Conservation (phyloP, 2,797 vertebrate genomes). For the Eospalax fontanierii region DNA sequence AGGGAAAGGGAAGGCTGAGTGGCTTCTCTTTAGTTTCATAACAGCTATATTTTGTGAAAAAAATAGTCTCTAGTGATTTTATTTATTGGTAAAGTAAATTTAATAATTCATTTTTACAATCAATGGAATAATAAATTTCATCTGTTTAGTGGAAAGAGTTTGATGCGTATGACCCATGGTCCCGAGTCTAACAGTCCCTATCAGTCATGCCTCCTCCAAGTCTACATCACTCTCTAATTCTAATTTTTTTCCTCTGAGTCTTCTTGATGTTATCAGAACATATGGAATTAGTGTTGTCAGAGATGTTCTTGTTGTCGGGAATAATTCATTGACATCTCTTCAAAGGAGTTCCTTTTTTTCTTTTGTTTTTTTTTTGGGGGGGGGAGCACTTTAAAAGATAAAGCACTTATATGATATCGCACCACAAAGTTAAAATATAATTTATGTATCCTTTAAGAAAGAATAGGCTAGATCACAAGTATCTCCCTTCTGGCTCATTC, state of each 20-base stretch:
- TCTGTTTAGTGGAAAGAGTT: conserved; percentile 56
- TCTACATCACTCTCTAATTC: not conserved
- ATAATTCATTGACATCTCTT: conserved; percentile 74
- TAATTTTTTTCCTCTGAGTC: conserved; percentile 24
- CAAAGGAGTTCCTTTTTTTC: conserved; percentile 33
- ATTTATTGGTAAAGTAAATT: conserved; percentile 63
- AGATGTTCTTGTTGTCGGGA: conserved; percentile 64
- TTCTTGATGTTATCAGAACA: conserved; percentile 67
- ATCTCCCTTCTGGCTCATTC: conserved; percentile 10
- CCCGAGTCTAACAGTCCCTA: conserved; percentile 59
- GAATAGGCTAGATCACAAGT: conserved; percentile 30
- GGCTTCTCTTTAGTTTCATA: conserved; percentile 50
- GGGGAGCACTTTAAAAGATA: conserved; percentile 42
- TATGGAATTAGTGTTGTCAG: conserved; percentile 57
- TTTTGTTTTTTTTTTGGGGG: not conserved
- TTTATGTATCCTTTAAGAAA: conserved; percentile 58
- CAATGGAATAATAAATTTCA: conserved; percentile 74
- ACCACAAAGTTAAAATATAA: conserved; percentile 40
- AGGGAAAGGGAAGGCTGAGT: conserved; percentile 42
- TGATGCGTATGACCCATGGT: conserved; percentile 58
- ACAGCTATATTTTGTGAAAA: conserved; percentile 37
- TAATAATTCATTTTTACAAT: conserved; percentile 67
- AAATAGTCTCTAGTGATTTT: conserved; percentile 65
- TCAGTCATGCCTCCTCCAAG: conserved; percentile 61
- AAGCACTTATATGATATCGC: not conserved